Evolutionary conservation across 2,113 vertebrate species (phyloP).

Genomic region (Cephalopterus ornatus): DNA sequence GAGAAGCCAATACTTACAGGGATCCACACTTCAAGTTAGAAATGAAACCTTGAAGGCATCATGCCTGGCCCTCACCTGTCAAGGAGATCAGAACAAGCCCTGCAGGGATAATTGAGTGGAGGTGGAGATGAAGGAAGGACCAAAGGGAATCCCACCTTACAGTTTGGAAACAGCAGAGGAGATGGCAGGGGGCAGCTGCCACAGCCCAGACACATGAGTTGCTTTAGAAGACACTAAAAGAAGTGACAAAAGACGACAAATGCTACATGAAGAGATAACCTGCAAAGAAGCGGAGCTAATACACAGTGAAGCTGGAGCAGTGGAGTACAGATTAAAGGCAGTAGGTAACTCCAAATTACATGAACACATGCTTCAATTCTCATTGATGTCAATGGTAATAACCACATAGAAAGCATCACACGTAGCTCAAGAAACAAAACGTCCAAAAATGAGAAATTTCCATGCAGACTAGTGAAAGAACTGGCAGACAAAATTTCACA

Average conservation of each 20-base stretch:
- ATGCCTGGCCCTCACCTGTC: neutral
- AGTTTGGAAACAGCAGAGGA: neutral
- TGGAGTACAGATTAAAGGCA: neutral
- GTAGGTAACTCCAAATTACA: neutral
- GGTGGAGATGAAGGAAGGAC: neutral
- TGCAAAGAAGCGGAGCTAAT: neutral
- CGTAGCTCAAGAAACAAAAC: neutral
- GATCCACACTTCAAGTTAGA: neutral
- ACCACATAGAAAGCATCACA: neutral
- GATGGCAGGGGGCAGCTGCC: neutral
- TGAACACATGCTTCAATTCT: rapidly evolving
- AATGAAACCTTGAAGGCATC: neutral
- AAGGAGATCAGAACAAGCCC: neutral
- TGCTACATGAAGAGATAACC: neutral
- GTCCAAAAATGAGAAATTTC: neutral
- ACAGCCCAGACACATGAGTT: neutral
- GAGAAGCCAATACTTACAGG: neutral
- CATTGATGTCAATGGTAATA: neutral
- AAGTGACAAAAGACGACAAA: neutral
- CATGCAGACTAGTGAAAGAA: neutral
- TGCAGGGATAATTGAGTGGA: neutral
- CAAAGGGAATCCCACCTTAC: neutral
- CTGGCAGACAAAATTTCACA: neutral
- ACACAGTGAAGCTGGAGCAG: neutral
- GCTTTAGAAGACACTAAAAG: neutral